Conservation (phyloP, 2,113 vertebrate species). For the Scalopus aquaticus region DNA sequence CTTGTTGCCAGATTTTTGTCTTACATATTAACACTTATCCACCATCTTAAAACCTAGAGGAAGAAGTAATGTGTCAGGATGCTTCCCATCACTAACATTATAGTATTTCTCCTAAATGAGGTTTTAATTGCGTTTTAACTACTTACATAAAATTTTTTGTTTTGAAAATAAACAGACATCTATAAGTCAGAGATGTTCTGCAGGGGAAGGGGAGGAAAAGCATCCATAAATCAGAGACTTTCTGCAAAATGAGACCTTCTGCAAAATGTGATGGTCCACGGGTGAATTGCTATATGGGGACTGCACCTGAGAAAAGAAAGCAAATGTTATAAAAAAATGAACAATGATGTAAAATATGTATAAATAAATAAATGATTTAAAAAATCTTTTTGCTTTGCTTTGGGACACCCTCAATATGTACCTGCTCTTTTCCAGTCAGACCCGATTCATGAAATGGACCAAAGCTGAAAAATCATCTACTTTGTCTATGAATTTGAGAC, state of each 20-base stretch:
- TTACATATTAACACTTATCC: neutral
- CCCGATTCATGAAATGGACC: slow-evolving; percentile 77
- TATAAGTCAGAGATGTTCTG: too few relatives aligned
- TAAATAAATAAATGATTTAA: too few relatives aligned
- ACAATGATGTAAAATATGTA: too few relatives aligned
- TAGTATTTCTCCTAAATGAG: neutral
- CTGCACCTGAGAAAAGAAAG: too few relatives aligned
- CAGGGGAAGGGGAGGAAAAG: too few relatives aligned
- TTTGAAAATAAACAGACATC: too few relatives aligned
- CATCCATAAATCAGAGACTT: too few relatives aligned
- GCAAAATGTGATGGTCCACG: too few relatives aligned
- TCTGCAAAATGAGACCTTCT: too few relatives aligned
- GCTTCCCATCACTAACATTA: neutral
- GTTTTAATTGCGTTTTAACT: slow-evolving; percentile 9
- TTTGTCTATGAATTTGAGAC: slow-evolving; percentile 75
- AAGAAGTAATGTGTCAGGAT: slow-evolving; percentile 9
- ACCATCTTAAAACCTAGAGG: neutral
- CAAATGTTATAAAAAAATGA: too few relatives aligned
- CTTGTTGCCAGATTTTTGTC: neutral
- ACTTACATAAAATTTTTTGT: neutral
- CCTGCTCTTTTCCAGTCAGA: slow-evolving; percentile 35
- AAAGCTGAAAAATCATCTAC: slow-evolving; percentile 69
- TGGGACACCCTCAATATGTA: slow-evolving; percentile 53
- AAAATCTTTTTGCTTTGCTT: slow-evolving; percentile 61
- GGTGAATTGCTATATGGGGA: too few relatives aligned